phyloP scores from a whole-genome alignment of 2,113 vertebrate genomes.

The Pteropus alecto region DNA sequence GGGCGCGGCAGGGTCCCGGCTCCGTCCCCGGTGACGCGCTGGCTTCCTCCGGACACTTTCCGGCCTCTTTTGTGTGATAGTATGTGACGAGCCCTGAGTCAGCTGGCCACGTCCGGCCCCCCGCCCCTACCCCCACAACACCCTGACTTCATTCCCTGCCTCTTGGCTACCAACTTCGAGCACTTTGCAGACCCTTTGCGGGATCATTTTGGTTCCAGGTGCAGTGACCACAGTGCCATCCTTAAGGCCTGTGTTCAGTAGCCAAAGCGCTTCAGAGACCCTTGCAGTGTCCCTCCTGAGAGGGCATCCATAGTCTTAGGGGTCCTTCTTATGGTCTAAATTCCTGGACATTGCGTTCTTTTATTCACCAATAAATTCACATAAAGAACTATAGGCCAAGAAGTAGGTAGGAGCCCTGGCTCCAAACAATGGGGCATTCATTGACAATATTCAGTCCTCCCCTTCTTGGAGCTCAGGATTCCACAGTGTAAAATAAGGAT shows the following conservation, averaged over 20 bases:
- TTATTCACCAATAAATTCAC: background rate
- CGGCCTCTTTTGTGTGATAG: slow-evolving; percentile 55
- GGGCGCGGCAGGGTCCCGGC: background rate
- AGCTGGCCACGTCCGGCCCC: slow-evolving; percentile 36
- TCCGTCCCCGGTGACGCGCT: slow-evolving; percentile 40
- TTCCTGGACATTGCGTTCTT: background rate
- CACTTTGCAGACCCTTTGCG: rapidly evolving
- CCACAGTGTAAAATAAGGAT: background rate
- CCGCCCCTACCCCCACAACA: background rate
- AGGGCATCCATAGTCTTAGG: background rate
- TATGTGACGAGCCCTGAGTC: background rate
- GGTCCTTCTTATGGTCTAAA: background rate
- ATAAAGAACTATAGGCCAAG: background rate
- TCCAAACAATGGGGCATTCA: too few relatives aligned
- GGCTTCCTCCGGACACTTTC: slow-evolving; percentile 71
- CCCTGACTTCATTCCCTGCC: background rate
- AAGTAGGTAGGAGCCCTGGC: background rate
- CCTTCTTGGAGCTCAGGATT: background rate
- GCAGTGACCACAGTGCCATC: background rate
- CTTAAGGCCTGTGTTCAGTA: too few relatives aligned
- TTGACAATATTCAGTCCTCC: background rate
- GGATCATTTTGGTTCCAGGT: too few relatives aligned
- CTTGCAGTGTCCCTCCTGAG: rapidly evolving
- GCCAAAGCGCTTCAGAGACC: background rate
- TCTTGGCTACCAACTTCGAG: background rate